Evolutionary conservation across 2,113 vertebrate genomes (phyloP).

Genomic region (Cercopithecus mona): DNA sequence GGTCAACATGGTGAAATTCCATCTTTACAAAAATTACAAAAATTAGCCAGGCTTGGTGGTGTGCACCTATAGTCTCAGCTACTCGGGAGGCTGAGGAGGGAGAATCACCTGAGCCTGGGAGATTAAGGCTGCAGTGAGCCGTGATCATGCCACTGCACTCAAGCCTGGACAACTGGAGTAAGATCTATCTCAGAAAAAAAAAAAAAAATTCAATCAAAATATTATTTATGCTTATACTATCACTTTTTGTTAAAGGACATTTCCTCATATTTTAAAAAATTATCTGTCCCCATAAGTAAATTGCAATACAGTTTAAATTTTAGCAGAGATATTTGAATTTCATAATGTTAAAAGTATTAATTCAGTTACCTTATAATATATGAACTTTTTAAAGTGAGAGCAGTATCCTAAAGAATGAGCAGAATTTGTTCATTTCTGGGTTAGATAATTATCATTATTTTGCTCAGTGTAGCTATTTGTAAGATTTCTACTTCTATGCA

Average conservation of each 20-base stretch:
- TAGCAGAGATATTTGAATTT: neutral
- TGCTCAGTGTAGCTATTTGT: neutral
- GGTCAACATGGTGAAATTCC: too few relatives aligned
- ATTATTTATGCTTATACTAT: neutral
- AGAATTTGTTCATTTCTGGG: neutral
- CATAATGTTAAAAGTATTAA: neutral
- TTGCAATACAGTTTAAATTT: neutral
- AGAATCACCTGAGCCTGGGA: too few relatives aligned
- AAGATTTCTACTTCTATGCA: neutral
- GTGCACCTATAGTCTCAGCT: too few relatives aligned
- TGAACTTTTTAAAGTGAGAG: neutral
- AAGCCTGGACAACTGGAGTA: too few relatives aligned
- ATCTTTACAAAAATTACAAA: too few relatives aligned
- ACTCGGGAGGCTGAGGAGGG: too few relatives aligned
- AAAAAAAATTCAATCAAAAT: neutral
- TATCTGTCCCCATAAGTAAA: neutral
- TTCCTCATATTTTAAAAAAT: neutral
- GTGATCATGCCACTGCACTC: too few relatives aligned
- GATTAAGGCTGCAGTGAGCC: too few relatives aligned
- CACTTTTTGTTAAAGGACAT: neutral
- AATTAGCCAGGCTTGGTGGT: too few relatives aligned
- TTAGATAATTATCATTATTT: neutral
- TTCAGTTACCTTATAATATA: neutral
- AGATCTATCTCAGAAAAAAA: too few relatives aligned
- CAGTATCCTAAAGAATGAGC: neutral